Conservation (phyloP, 2,888 invertebrate genomes). For the Dinocampus coccinellae region DNA sequence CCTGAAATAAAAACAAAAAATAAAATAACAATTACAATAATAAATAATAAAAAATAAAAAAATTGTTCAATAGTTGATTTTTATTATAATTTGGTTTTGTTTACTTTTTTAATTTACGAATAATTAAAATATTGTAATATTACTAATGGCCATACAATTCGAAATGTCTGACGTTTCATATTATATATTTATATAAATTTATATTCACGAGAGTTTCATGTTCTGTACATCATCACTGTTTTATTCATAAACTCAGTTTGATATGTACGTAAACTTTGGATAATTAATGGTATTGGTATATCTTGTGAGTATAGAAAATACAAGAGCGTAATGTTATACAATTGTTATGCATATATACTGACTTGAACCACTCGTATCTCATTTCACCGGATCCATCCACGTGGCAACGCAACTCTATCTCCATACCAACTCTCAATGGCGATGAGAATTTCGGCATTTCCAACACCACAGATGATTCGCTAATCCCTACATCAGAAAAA, state of each 20-base stretch:
- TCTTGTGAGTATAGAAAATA: neutral
- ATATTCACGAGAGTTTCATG: neutral
- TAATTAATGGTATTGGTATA: constrained; percentile 28
- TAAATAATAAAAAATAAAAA: constrained; percentile 4
- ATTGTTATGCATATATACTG: constrained; percentile 50
- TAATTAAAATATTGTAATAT: neutral
- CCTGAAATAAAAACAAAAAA: too few species aligned
- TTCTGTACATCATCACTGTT: constrained; percentile 14
- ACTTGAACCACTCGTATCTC: constrained; percentile 78
- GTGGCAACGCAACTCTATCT: constrained; percentile 76
- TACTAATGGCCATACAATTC: neutral
- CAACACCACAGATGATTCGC: constrained; percentile 73
- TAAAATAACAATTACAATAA: constrained; percentile 25
- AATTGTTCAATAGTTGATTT: neutral
- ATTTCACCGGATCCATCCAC: constrained; percentile 78
- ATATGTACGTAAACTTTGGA: constrained; percentile 1
- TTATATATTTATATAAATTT: neutral
- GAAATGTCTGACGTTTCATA: constrained; percentile 1
- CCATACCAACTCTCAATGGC: constrained; percentile 70
- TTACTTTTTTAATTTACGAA: neutral
- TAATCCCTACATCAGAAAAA: constrained; percentile 76
- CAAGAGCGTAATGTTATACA: neutral
- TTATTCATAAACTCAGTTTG: constrained; percentile 28
- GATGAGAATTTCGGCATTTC: constrained; percentile 73
- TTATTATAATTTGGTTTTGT: neutral